A percentile compares a stretch with the other conserved stretches of the same genome.
Conservation (phyloP, 2,797 vertebrate genomes). For the Ficedula albicollis region DNA sequence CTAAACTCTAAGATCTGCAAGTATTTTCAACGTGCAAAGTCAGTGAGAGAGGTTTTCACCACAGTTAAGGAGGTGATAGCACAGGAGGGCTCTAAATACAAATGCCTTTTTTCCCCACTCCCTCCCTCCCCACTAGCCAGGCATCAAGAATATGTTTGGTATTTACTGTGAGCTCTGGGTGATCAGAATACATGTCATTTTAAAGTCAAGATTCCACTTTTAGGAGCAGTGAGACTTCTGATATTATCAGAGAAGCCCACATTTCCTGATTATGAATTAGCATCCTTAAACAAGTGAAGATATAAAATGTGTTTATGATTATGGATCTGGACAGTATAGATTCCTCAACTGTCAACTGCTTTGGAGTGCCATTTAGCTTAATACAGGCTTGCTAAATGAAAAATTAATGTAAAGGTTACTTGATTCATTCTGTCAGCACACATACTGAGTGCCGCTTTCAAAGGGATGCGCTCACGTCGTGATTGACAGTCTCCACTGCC, state of each 20-base stretch:
- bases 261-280: not conserved
- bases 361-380: slow-evolving; percentile 36
- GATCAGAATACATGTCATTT: not conserved
- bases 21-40: not conserved
- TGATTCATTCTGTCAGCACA: not conserved
- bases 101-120: not conserved
- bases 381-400: slow-evolving; percentile 44
- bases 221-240: not conserved
- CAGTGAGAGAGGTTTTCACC: not conserved
- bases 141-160: not conserved
- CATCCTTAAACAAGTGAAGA: not conserved
- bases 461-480: not conserved
- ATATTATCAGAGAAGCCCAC: not conserved
- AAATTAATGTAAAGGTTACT: slow-evolving; percentile 29
- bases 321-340: not conserved
- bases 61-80: slow-evolving; percentile 1
- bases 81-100: not conserved
- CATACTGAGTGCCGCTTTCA: not conserved
- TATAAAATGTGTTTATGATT: not conserved
- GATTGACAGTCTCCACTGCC: not conserved
- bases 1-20: not conserved
- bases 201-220: slow-evolving; percentile 22
- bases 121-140: not conserved
- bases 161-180: not conserved
- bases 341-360: slow-evolving; percentile 40